A percentile compares a stretch with the other conserved stretches of the same genome.
These are phyloP conservation scores for Mythimna loreyi DNA, from an alignment of 2,888 invertebrate species.

Conservation along the genomic window DNA sequence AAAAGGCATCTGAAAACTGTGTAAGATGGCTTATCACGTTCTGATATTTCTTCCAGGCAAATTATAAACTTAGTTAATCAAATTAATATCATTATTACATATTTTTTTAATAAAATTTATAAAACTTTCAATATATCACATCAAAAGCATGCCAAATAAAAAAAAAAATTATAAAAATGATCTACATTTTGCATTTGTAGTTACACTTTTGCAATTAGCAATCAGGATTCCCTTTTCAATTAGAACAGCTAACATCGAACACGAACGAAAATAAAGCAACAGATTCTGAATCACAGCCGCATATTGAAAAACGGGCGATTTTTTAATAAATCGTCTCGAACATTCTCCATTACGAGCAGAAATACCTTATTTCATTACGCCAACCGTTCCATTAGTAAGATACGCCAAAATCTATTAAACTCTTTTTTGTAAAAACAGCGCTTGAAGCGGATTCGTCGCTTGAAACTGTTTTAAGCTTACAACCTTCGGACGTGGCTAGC, in stretches of 20 bases:
- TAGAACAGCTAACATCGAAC: slow-evolving; percentile 49
- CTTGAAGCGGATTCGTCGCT: slow-evolving; percentile 68
- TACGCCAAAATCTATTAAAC: slow-evolving; percentile 88
- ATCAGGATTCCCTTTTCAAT: slow-evolving; percentile 42
- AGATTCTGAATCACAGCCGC: slow-evolving; percentile 65
- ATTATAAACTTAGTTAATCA: no score
- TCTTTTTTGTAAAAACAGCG: slow-evolving; percentile 80
- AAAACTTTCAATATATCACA: background rate
- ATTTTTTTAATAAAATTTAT: no score
- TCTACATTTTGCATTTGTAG: slow-evolving; percentile 20
- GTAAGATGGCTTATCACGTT: no score
- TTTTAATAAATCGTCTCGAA: slow-evolving; percentile 84
- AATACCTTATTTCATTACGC: slow-evolving; percentile 89
- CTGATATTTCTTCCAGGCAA: no score
- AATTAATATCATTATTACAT: background rate
- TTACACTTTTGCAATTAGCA: slow-evolving; percentile 40
- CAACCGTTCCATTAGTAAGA: slow-evolving; percentile 88
- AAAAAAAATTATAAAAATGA: slow-evolving; percentile 1
- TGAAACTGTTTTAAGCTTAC: slow-evolving; percentile 59
- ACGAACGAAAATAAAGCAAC: slow-evolving; percentile 59
- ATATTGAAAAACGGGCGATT: slow-evolving; percentile 85
- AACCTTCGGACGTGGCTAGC: slow-evolving; percentile 38
- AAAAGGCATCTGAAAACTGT: no score
- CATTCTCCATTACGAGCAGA: slow-evolving; percentile 81
- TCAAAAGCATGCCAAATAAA: no score